phyloP scores from a whole-genome alignment of 2,797 vertebrate genomes.

The Sebastolobus alascanus region DNA sequence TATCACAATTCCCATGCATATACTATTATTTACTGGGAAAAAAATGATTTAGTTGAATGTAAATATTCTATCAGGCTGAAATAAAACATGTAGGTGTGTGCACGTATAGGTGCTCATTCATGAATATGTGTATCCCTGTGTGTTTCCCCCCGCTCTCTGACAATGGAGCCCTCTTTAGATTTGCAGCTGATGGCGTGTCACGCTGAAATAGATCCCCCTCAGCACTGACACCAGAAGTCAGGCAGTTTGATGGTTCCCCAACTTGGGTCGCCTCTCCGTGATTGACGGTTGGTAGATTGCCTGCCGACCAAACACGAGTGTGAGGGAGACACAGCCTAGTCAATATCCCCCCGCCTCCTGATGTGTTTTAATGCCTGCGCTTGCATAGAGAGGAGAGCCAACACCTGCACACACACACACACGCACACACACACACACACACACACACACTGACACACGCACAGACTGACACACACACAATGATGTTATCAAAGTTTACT shows the following conservation, averaged over 20 bases:
- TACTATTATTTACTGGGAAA: constrained; percentile 12
- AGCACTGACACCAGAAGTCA: constrained; percentile 82
- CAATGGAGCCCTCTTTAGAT: constrained; percentile 79
- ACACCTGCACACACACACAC: constrained; percentile 43
- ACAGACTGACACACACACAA: constrained; percentile 11
- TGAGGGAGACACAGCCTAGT: constrained; percentile 76
- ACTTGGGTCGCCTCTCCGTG: constrained; percentile 78
- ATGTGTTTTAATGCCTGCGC: constrained; percentile 74
- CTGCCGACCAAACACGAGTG: constrained; percentile 81
- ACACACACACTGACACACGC: constrained; percentile 10
- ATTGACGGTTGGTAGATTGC: constrained; percentile 86
- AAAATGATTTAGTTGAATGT: constrained; percentile 29
- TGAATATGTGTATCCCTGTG: constrained; percentile 76
- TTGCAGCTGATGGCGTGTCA: constrained; percentile 81
- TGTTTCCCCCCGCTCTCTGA: constrained; percentile 63
- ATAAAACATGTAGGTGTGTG: constrained; percentile 32
- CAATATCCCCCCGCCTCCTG: constrained; percentile 71
- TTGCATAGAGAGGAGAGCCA: constrained; percentile 69
- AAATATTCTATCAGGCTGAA: constrained; percentile 41
- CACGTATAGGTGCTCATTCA: constrained; percentile 56
- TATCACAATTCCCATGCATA: constrained; percentile 6
- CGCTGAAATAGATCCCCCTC: constrained; percentile 83
- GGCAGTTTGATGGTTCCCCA: constrained; percentile 82
- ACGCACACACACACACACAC: constrained; percentile 29
- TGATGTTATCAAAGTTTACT: constrained; percentile 59